Evolutionary conservation across 2,888 invertebrate species (phyloP).

Genomic region (Aphidius colemani): DNA sequence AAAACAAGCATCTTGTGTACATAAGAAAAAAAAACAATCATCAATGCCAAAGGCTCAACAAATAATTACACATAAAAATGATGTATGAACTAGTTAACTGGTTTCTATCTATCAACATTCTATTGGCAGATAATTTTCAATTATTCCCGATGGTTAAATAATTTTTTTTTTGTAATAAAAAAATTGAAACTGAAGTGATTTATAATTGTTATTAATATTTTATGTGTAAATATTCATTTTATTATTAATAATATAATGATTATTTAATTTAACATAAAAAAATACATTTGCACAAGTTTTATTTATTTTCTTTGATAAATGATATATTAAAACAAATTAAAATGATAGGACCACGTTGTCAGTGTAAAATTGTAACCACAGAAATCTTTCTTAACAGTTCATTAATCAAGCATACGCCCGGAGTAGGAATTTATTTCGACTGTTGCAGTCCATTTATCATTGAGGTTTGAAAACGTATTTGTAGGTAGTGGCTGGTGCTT

Average conservation of each 20-base stretch:
- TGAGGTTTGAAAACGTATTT: slow-evolving; percentile 50
- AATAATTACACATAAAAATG: slow-evolving; percentile 34
- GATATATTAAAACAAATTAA: not conserved
- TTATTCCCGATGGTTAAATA: slow-evolving; percentile 29
- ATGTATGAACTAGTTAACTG: slow-evolving; percentile 57
- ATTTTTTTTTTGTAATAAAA: too few relatives aligned
- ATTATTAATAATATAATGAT: not conserved
- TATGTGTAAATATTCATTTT: too few relatives aligned
- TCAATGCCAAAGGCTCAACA: slow-evolving; percentile 23
- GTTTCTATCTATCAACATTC: slow-evolving; percentile 52
- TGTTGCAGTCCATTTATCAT: slow-evolving; percentile 59
- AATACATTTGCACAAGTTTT: not conserved
- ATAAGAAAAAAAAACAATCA: too few relatives aligned
- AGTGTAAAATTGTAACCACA: slow-evolving; percentile 32
- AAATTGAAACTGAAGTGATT: too few relatives aligned
- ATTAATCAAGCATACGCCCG: slow-evolving; percentile 57
- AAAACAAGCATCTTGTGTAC: too few relatives aligned
- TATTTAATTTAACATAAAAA: not conserved
- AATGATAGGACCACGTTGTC: too few relatives aligned
- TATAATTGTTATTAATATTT: too few relatives aligned
- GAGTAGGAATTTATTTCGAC: slow-evolving; percentile 58
- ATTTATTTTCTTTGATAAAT: slow-evolving; percentile 8
- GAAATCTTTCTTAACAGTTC: slow-evolving; percentile 51
- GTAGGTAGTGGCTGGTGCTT: slow-evolving; percentile 53
- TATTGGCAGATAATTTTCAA: slow-evolving; percentile 58